A percentile compares a stretch with the other conserved stretches of the same genome.
phyloP scores from a whole-genome alignment of 2,888 invertebrate genomes.

The Lycaena phlaeas region DNA sequence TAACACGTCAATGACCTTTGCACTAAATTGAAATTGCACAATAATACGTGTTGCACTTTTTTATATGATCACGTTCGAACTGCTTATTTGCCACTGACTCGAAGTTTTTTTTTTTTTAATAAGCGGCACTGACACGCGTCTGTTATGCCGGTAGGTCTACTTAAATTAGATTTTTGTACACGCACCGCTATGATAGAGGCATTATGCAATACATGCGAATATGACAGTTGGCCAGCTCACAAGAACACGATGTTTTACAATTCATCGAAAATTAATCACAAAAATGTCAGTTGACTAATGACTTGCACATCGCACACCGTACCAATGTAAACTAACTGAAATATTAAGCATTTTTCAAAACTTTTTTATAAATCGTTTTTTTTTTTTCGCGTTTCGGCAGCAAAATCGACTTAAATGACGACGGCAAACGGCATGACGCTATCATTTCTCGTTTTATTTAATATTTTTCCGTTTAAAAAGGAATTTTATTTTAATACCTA shows the following conservation, averaged over 20 bases:
- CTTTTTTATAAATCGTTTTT: no score
- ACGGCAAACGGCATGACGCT: no score
- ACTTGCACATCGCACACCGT: no score
- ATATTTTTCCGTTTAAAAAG: no score
- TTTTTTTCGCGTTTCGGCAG: no score
- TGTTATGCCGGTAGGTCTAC: conserved; percentile 54
- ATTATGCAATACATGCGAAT: conserved; percentile 15
- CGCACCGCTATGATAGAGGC: conserved; percentile 32
- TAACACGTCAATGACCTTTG: neutral
- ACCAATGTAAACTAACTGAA: no score
- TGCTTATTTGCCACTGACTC: conserved; percentile 13
- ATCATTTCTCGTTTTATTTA: no score
- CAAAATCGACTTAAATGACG: no score
- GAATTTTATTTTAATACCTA: no score
- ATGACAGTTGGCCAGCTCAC: conserved; percentile 6
- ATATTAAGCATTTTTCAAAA: no score
- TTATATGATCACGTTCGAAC: neutral
- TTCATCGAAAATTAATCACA: neutral
- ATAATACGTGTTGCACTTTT: neutral
- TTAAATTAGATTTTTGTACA: conserved; percentile 42
- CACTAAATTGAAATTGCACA: neutral
- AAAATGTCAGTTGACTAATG: no score
- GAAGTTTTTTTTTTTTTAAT: conserved; percentile 25
- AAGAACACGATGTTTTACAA: no score
- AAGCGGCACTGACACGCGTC: conserved; percentile 39